These are phyloP conservation scores for Alviniconcha strummeri DNA, from an alignment of 2,888 invertebrate genomes.

Conservation along the genomic window DNA sequence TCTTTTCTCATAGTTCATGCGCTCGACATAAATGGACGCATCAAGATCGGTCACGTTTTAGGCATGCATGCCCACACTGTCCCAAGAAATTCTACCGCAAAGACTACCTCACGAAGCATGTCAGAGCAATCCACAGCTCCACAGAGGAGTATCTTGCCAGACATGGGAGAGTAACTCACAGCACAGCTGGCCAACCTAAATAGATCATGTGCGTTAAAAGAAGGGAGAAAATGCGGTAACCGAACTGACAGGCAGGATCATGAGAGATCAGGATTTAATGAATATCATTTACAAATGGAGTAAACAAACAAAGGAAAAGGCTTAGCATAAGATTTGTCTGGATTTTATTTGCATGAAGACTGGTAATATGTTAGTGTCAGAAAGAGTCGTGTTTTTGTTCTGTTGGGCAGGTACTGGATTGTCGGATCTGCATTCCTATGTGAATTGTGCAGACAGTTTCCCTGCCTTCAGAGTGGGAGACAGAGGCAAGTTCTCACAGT, in stretches of 20 bases:
- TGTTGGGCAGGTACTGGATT: constrained; percentile 1
- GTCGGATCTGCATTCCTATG: background rate
- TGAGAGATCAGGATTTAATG: too few species aligned
- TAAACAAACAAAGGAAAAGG: too few species aligned
- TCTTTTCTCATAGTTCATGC: constrained; percentile 18
- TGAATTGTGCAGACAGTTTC: background rate
- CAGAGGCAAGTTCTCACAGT: background rate
- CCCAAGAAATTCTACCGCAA: constrained; percentile 17
- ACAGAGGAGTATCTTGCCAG: background rate
- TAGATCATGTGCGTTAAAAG: background rate
- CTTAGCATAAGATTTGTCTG: too few species aligned
- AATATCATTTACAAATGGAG: too few species aligned
- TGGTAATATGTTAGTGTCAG: too few species aligned
- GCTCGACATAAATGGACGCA: constrained; percentile 12
- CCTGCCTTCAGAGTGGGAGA: background rate
- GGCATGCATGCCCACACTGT: constrained; percentile 19
- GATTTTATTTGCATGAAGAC: too few species aligned
- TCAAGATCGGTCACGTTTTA: constrained; percentile 13
- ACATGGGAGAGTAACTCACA: background rate
- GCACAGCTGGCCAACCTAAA: background rate
- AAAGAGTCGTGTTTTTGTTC: background rate
- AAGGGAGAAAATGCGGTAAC: too few species aligned
- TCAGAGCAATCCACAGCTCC: constrained; percentile 1
- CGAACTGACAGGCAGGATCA: too few species aligned
- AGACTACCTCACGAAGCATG: constrained; percentile 14